Base-by-base conservation (phyloP, 1,140 invertebrate species). In the Coptotermes formosanus region DNA sequence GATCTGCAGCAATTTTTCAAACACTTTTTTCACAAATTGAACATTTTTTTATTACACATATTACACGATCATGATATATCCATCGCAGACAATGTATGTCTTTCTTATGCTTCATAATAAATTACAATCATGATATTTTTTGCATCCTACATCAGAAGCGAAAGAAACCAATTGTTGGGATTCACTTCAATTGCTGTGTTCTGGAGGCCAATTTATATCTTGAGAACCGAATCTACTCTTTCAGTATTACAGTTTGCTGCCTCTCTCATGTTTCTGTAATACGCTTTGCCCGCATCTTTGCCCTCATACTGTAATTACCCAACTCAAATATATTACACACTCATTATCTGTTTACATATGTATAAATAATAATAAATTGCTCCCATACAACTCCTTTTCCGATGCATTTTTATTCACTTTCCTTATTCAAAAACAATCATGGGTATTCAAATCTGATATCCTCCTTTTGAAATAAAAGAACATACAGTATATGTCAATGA, bases 1-100 rank as follows among this genome's bases (percentile, higher is more conserved):
- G n/a, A 75, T 30, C 64, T 75, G 64, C 30, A 75, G 64, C 64
- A 30, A 75, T 75, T 75, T 30, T 75, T 75, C n/a, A 75, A 75
- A 30, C 8, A 75, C 12, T 59, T 75, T 75, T 75, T 75, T 75
- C 64, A 75, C 25, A 30, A 30, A 12, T 8, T 30, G n/a, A 30
- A 75, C 25, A 75, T 30, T 75, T 75, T 21, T 12, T 55, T 64
- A 75, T 75, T 75, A 30, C 25, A 75, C n/a, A 75, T 30, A 75
- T 64, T 64, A 64, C 25, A 64, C n/a, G 30, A 75, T 75, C 64
- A 30, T 75, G n/a, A 75, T 75, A 75, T 75, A 75, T 30, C n/a
- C 64, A 75, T 8, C n/a, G 64, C 64, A 30, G n/a, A 75, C 14
- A 1, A 75, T 30, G n/a, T 14, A 75, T 25, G n/a, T 75, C 64